phyloP scores from a whole-genome alignment of 2,888 invertebrate species.

The Melanostoma scalare region DNA sequence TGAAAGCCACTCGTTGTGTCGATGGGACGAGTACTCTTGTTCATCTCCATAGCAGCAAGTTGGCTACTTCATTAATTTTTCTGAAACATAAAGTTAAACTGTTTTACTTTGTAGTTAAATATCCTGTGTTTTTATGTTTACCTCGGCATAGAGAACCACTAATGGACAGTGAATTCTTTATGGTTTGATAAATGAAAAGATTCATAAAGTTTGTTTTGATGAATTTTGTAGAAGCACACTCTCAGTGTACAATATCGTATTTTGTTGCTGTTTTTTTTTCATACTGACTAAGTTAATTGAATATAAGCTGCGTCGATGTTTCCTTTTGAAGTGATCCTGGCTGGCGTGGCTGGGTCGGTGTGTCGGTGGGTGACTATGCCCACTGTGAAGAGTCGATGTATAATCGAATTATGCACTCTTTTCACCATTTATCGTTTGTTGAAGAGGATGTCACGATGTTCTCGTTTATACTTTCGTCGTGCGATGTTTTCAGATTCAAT shows the following conservation, averaged over 20 bases:
- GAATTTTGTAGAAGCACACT: background rate
- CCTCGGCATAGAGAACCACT: background rate
- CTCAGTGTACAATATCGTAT: too few species aligned
- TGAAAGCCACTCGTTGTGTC: background rate
- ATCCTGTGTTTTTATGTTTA: background rate
- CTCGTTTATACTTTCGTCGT: too few species aligned
- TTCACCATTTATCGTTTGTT: slow-evolving; percentile 15
- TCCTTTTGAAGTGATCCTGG: background rate
- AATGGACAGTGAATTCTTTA: slow-evolving; percentile 18
- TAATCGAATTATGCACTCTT: slow-evolving; percentile 33
- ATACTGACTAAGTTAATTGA: slow-evolving; percentile 27
- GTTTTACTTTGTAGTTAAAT: slow-evolving; percentile 27
- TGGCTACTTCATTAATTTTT: slow-evolving; percentile 43
- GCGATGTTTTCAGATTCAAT: background rate
- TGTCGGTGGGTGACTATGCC: too few species aligned
- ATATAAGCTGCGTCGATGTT: slow-evolving; percentile 6
- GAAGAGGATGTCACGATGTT: too few species aligned
- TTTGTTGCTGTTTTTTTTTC: background rate
- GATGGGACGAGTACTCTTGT: background rate
- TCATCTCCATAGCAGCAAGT: slow-evolving; percentile 12
- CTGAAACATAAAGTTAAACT: slow-evolving; percentile 23
- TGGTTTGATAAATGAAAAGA: background rate
- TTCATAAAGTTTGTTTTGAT: background rate
- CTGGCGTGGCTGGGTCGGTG: background rate
- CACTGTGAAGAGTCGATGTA: background rate